phyloP scores from a whole-genome alignment of 2,113 vertebrate genomes.

The Sphyrna mokarran region DNA sequence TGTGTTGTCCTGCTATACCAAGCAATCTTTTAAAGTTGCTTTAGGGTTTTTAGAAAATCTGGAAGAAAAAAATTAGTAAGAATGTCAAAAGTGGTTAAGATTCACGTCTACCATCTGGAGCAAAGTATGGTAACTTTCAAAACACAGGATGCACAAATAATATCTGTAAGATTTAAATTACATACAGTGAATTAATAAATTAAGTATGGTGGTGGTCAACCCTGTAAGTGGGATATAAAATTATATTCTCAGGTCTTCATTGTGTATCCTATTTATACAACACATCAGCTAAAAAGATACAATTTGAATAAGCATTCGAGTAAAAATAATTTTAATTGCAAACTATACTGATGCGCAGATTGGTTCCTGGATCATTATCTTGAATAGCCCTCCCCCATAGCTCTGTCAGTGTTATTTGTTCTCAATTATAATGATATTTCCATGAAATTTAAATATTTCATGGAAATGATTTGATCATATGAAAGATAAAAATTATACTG shows the following conservation, averaged over 20 bases:
- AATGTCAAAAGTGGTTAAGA: not conserved
- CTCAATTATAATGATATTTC: not conserved
- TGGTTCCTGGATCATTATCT: not conserved
- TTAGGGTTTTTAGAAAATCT: conserved; percentile 19
- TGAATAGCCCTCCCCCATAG: not conserved
- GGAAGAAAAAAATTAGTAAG: conserved; percentile 15
- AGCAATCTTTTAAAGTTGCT: conserved; percentile 39
- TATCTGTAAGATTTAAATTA: not conserved
- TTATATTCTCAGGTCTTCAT: not conserved
- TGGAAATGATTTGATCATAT: not conserved
- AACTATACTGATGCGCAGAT: not conserved
- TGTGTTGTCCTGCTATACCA: conserved; percentile 63
- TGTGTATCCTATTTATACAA: not conserved
- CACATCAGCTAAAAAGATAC: not conserved
- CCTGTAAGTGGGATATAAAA: not conserved
- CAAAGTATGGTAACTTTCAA: not conserved
- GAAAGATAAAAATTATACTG: not conserved
- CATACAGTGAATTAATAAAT: not conserved
- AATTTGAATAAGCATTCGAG: not conserved
- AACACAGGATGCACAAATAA: not conserved
- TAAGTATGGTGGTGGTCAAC: not conserved
- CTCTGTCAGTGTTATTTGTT: not conserved
- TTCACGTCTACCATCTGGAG: not conserved
- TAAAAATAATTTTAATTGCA: conserved; percentile 22
- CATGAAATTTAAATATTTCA: conserved; percentile 22